Evolutionary conservation across 2,888 invertebrate species (phyloP).

Genomic region (Ypsolopha sequella): DNA sequence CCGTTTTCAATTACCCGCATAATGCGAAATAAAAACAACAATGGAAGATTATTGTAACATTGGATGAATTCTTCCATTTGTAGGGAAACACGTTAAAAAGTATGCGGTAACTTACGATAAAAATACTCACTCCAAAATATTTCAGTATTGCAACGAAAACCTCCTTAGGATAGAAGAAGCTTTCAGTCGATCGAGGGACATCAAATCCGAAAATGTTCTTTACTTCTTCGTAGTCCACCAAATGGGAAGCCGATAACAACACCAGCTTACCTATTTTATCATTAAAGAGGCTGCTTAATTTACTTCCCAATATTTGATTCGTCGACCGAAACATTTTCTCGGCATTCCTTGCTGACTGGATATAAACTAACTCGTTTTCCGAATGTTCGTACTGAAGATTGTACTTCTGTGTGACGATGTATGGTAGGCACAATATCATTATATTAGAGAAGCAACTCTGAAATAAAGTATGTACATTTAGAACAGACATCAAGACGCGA

Average conservation of each 20-base stretch:
- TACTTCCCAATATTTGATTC: slow-evolving; percentile 35
- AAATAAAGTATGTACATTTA: slow-evolving; percentile 15
- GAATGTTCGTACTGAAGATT: slow-evolving; percentile 22
- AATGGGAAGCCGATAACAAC: slow-evolving; percentile 29
- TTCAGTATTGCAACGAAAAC: slow-evolving; percentile 47
- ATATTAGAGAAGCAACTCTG: slow-evolving; percentile 49
- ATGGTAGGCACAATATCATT: slow-evolving; percentile 44
- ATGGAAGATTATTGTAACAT: too few species aligned
- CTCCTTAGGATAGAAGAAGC: slow-evolving; percentile 45
- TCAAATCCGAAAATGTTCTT: slow-evolving; percentile 28
- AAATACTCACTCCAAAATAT: slow-evolving; percentile 49
- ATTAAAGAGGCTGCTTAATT: slow-evolving; percentile 45
- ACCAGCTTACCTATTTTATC: slow-evolving; percentile 50
- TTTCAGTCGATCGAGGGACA: slow-evolving; percentile 31
- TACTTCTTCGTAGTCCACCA: slow-evolving; percentile 43
- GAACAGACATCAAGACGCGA: too few species aligned
- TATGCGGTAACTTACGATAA: not conserved
- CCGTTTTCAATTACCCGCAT: too few species aligned
- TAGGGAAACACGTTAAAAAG: too few species aligned
- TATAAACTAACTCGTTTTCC: slow-evolving; percentile 18
- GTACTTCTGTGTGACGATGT: slow-evolving; percentile 44
- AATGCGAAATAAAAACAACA: too few species aligned
- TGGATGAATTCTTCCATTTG: too few species aligned
- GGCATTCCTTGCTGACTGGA: slow-evolving; percentile 22
- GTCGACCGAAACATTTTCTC: slow-evolving; percentile 37